These are phyloP conservation scores for Pygoscelis antarcticus DNA, from an alignment of 2,113 vertebrate genomes.

Conservation along the genomic window DNA sequence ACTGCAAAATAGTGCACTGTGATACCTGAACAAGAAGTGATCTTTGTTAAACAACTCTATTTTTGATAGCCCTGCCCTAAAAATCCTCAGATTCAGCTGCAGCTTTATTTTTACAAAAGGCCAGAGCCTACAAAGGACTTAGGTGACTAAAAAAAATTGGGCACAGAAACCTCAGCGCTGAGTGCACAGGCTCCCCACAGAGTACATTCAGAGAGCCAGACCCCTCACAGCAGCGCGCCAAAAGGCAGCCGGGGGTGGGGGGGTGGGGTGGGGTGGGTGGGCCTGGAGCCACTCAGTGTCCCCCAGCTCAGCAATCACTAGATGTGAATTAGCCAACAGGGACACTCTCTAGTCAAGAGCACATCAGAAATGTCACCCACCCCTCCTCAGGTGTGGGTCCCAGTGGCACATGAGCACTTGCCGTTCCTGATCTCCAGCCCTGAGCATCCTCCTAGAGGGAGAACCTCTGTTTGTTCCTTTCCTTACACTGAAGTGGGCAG, in stretches of 20 bases:
- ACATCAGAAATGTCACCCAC: not conserved
- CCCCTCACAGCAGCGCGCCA: not conserved
- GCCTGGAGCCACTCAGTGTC: not conserved
- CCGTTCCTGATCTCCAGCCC: not conserved
- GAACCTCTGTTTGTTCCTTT: not conserved
- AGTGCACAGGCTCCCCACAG: not conserved
- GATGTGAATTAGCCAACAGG: not conserved
- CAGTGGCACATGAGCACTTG: not conserved
- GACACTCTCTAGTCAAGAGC: not conserved
- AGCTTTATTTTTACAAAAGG: not conserved
- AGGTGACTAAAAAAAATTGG: not conserved
- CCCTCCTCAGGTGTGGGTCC: too few species aligned
- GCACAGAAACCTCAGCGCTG: not conserved
- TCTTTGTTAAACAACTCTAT: not conserved
- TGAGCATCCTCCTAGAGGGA: not conserved
- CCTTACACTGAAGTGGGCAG: not conserved
- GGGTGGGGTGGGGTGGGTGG: too few species aligned
- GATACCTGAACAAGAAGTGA: not conserved
- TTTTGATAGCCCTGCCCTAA: not conserved
- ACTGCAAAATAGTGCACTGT: not conserved
- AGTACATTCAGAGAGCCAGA: not conserved
- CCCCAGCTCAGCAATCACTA: not conserved
- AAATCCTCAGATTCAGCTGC: not conserved
- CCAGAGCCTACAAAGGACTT: not conserved
- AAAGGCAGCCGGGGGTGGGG: accelerated